Evolutionary conservation across 1,140 invertebrate genomes (phyloP).

Genomic region (Bombus soroeensis): DNA sequence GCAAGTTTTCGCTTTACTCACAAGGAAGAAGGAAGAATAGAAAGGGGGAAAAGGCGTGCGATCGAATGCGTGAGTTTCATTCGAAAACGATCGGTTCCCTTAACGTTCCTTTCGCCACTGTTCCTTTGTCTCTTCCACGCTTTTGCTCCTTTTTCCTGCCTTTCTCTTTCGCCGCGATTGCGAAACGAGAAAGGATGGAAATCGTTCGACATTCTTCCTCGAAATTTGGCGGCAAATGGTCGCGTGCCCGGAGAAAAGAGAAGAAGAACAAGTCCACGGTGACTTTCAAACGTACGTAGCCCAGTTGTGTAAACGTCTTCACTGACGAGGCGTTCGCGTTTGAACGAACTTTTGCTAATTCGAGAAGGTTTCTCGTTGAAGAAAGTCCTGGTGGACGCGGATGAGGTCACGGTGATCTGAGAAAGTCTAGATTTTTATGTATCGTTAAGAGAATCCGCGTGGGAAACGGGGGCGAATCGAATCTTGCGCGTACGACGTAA

Average conservation of each 20-base stretch:
- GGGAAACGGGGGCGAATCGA: not conserved
- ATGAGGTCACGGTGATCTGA: not conserved
- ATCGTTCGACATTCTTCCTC: not conserved
- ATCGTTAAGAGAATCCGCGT: not conserved
- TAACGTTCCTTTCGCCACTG: conserved; percentile 30
- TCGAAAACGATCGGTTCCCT: conserved; percentile 46
- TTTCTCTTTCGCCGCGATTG: conserved; percentile 23
- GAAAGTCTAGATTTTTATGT: not conserved
- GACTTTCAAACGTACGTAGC: conserved; percentile 5
- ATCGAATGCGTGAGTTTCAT: conserved; percentile 21
- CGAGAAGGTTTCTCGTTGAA: not conserved
- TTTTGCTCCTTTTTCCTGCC: not conserved
- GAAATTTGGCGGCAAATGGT: conserved; percentile 2
- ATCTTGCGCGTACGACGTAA: not conserved
- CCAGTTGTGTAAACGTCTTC: conserved; percentile 1
- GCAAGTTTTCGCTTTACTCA: conserved; percentile 35
- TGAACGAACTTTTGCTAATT: conserved; percentile 36
- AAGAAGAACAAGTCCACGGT: too few species aligned
- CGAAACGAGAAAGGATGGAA: conserved; percentile 2
- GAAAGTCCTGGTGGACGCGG: not conserved
- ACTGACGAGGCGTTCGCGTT: not conserved
- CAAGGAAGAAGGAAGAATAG: conserved; percentile 36
- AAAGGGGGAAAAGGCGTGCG: conserved; percentile 23
- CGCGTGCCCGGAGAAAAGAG: not conserved
- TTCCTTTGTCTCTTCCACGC: not conserved